Base-by-base conservation (phyloP, 2,797 vertebrate genomes). In the Alca torda region DNA sequence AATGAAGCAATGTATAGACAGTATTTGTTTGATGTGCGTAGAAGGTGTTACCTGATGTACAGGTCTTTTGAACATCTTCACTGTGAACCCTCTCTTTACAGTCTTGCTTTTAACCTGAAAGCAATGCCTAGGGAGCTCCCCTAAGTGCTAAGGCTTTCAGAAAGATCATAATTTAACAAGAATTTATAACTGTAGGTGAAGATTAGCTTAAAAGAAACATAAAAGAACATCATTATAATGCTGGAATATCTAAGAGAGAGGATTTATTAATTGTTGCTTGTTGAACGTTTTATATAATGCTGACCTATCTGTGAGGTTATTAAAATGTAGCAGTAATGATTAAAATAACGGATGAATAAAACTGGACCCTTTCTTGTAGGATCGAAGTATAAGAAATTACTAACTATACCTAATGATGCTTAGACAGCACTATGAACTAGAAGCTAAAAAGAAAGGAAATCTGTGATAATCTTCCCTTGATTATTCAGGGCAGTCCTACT, bases 361-460 rank as follows among this genome's bases (percentile, higher is more conserved):
- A 88, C 68, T 3, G 1, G 23, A 65, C 6, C 18, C 46, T 68
- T 95, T 87, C 74, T 92, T 92, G 57, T 53, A 83, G 46, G 45
- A 91, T 16, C 10, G 15, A 95, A 88, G 74, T 31, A 45, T 72
- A 94, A 94, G 70, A 84, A 95, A 82, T 93, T 83, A 67, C 81
- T 89, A 90, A 53, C 61, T 93, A 13, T 70, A 93, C 76, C 59
- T 85, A 90, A 94, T 67, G 68, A 96, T 33, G 28, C 69, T 87
- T 51, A 82, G 77, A 86, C 30, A 89, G 60, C 37, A 65, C 28
- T 68, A 65, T 51, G 46, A 97, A 51, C 35, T 82, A 77, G 68
- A 95, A 90, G 84, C 78, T 87, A 92, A 94, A 95, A 93, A 53
- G 45, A 93, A 90, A 93, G 33, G 56, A 75, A 92, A 86, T 54